phyloP scores from a whole-genome alignment of 2,888 invertebrate genomes.

The Drosophila kuntzei region DNA sequence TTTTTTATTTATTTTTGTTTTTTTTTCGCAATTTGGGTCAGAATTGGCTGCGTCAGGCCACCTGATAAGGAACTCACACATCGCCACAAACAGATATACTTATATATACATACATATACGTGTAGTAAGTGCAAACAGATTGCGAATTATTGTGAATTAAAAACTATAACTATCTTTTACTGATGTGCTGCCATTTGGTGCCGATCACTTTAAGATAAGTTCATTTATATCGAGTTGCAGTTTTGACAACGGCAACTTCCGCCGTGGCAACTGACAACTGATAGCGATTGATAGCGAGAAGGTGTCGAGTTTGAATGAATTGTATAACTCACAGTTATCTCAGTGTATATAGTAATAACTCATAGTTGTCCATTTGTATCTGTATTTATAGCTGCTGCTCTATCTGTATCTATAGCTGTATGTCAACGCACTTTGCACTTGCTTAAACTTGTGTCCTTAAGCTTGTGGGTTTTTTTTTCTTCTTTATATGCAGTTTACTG shows the following conservation, averaged over 20 bases:
- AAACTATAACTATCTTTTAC: conserved; percentile 64
- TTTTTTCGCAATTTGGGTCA: conserved; percentile 73
- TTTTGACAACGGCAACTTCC: conserved; percentile 39
- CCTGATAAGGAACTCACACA: conserved; percentile 60
- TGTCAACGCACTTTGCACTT: conserved; percentile 68
- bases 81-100: conserved; percentile 25
- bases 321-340: conserved; percentile 11
- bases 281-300: conserved; percentile 10
- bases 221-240: conserved; percentile 11
- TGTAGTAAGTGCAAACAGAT: conserved; percentile 29
- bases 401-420: conserved; percentile 21
- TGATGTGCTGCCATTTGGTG: not conserved
- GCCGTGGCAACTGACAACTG: conserved; percentile 14
- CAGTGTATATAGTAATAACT: not conserved
- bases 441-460: conserved; percentile 83
- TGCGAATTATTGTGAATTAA: conserved; percentile 51
- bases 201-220: conserved; percentile 41
- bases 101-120: conserved; percentile 12
- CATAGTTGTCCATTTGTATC: conserved; percentile 7
- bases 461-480: conserved; percentile 45
- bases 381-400: conserved; percentile 8
- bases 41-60: conserved; percentile 67
- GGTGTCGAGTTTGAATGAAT: conserved; percentile 37
- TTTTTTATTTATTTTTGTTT: conserved; percentile 33
- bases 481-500: conserved; percentile 17